phyloP scores from a whole-genome alignment of 2,113 vertebrate species.

The Anseranas semipalmata region DNA sequence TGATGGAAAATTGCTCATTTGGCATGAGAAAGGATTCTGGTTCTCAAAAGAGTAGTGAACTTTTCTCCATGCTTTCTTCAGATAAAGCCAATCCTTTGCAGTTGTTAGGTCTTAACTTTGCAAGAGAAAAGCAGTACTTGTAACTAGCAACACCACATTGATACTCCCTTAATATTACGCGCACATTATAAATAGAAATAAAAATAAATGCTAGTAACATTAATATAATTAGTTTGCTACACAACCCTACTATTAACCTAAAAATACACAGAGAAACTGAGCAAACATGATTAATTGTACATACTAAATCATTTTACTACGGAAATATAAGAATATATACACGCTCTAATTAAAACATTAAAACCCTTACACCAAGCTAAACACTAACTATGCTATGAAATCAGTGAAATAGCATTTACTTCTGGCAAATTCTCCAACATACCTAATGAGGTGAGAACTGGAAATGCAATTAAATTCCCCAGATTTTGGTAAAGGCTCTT shows the following conservation, averaged over 20 bases:
- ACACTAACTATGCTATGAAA: neutral
- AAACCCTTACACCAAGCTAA: neutral
- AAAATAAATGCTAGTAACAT: neutral
- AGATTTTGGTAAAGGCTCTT: neutral
- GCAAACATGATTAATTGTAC: neutral
- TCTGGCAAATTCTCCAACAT: neutral
- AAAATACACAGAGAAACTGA: neutral
- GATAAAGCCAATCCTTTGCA: neutral
- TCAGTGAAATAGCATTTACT: neutral
- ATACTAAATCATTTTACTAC: neutral
- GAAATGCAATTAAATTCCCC: neutral
- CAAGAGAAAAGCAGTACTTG: neutral
- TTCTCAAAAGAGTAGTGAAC: neutral
- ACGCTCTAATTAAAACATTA: neutral
- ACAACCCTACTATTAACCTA: neutral
- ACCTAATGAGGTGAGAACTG: neutral
- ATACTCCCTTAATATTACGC: no score
- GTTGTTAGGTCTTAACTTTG: neutral
- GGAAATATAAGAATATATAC: neutral
- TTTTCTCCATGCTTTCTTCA: neutral
- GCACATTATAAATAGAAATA: neutral
- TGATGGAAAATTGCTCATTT: no score
- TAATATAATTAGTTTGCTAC: neutral
- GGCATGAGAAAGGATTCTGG: neutral
- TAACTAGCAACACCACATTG: neutral